phyloP scores from a whole-genome alignment of 2,888 invertebrate genomes.

The Pseudococcus jackbeardsleyi region DNA sequence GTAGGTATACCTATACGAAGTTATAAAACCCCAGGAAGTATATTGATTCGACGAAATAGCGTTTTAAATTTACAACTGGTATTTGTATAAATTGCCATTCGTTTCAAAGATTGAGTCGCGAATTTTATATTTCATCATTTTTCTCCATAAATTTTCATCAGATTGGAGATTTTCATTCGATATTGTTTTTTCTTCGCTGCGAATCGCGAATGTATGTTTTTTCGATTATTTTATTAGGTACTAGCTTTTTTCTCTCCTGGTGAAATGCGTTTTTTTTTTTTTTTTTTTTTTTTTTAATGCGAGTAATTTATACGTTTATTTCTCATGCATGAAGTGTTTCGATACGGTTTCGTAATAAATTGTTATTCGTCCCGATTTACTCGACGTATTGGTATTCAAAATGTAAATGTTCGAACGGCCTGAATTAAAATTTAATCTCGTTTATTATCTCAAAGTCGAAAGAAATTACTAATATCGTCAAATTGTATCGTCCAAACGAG shows the following conservation, averaged over 20 bases:
- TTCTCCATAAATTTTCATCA: neutral
- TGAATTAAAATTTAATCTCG: neutral
- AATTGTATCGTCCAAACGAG: neutral
- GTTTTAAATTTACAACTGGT: constrained; percentile 1
- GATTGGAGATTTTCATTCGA: neutral
- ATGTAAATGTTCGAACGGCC: neutral
- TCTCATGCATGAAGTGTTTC: neutral
- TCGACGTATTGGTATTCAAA: neutral
- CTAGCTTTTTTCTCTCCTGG: neutral
- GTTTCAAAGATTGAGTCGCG: neutral
- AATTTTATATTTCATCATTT: constrained; percentile 8
- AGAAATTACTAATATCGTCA: neutral
- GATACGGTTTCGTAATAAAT: neutral
- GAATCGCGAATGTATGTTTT: neutral
- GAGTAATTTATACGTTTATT: neutral
- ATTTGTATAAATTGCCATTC: constrained; percentile 12
- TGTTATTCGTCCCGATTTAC: neutral
- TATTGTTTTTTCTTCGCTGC: neutral
- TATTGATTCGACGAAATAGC: neutral
- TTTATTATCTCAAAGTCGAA: neutral
- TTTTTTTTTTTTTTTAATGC: neutral
- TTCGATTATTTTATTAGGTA: neutral
- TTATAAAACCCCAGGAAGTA: neutral
- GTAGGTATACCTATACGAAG: constrained; percentile 1
- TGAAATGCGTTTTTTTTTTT: too few relatives aligned